Conservation (phyloP, 2,797 vertebrate species). For the Pseudocheirus occidentalis region DNA sequence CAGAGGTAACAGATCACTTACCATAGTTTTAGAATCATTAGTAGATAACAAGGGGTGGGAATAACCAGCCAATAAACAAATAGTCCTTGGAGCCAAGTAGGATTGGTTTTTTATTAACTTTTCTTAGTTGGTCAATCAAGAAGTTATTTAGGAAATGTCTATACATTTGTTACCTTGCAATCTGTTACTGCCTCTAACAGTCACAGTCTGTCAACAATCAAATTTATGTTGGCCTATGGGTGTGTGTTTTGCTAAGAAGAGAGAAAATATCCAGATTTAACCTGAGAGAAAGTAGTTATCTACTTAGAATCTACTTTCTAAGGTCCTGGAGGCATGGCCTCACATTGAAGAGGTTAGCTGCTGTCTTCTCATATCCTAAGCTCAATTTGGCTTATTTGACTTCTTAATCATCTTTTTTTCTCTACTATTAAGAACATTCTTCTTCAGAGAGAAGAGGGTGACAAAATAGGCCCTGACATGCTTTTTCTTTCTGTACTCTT, state of each 20-base stretch:
- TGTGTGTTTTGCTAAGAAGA: neutral
- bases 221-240: neutral
- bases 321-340: neutral
- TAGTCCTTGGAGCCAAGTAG: neutral
- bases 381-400: neutral
- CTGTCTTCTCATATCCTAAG: neutral
- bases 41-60: neutral
- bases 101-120: neutral
- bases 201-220: neutral
- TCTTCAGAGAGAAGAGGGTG: neutral
- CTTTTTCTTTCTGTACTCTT: too few species aligned
- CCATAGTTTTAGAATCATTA: neutral
- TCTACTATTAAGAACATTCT: neutral
- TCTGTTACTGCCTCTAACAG: neutral
- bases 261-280: neutral
- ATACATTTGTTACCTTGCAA: neutral
- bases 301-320: neutral
- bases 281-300: neutral
- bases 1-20: neutral
- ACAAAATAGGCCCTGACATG: too few species aligned
- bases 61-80: rapidly evolving
- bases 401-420: neutral
- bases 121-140: neutral
- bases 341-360: neutral
- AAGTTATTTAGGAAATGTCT: neutral